A percentile compares a stretch with the other conserved stretches of the same genome.
Conservation (phyloP, 2,113 vertebrate genomes). For the Apteryx mantelli region DNA sequence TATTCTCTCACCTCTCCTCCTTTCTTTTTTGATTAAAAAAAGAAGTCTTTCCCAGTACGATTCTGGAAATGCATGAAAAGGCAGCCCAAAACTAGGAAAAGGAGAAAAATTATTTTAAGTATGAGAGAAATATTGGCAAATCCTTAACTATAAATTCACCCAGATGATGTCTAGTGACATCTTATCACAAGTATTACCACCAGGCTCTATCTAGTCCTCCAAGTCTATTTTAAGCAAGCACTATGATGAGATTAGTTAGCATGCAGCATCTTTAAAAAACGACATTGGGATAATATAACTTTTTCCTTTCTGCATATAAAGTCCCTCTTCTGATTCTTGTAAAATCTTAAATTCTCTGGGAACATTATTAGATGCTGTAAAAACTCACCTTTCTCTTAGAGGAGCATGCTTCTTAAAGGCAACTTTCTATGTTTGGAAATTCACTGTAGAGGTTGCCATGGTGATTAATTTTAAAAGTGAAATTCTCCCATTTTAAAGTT, state of each 20-base stretch:
- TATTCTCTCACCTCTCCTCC: neutral
- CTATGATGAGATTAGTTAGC: conserved; percentile 13
- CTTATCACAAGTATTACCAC: neutral
- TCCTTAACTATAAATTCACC: neutral
- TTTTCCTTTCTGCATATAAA: neutral
- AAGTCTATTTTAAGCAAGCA: conserved; percentile 50
- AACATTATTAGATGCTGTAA: conserved; percentile 37
- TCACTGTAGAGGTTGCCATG: conserved; percentile 65
- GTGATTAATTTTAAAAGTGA: conserved; percentile 69
- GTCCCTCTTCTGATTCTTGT: neutral
- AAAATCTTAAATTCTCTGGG: neutral
- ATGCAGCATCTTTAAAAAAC: neutral
- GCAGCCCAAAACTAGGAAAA: neutral
- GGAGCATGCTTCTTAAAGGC: conserved; percentile 48
- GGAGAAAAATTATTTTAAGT: neutral
- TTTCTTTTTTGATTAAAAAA: neutral
- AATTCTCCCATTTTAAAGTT: conserved; percentile 54
- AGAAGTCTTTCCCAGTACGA: neutral
- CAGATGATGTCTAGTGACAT: neutral
- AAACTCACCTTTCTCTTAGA: conserved; percentile 66
- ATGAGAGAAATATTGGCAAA: neutral
- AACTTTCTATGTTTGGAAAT: conserved; percentile 70
- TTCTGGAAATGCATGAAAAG: neutral
- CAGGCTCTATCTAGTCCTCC: conserved; percentile 13
- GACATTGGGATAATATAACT: neutral